A percentile compares a stretch with the other conserved stretches of the same genome.
phyloP scores from a whole-genome alignment of 1,140 invertebrate species.

The Brachionus asplanchnoidis region DNA sequence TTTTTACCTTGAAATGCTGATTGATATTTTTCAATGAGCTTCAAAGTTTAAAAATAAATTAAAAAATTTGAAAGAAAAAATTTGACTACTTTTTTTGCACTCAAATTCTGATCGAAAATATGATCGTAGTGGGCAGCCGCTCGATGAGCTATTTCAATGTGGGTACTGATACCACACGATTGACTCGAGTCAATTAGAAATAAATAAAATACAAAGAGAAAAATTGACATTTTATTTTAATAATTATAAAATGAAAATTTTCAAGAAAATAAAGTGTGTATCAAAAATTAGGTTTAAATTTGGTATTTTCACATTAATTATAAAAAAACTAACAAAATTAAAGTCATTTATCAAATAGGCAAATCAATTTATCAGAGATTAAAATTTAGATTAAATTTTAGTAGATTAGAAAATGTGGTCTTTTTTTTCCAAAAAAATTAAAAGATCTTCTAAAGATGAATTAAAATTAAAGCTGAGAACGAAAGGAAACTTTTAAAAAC shows the following conservation, averaged over 20 bases:
- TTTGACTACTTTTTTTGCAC: slow-evolving; percentile 41
- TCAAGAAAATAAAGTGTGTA: background rate
- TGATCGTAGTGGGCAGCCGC: slow-evolving; percentile 39
- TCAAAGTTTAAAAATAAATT: slow-evolving; percentile 13
- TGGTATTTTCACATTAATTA: too few relatives aligned
- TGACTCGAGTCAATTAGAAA: background rate
- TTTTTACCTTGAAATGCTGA: slow-evolving; percentile 49
- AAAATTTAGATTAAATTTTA: too few relatives aligned
- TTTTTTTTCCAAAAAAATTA: too few relatives aligned
- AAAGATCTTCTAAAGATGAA: too few relatives aligned
- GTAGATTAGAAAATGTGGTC: too few relatives aligned
- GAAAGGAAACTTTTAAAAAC: too few relatives aligned
- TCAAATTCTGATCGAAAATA: slow-evolving; percentile 17
- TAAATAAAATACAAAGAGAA: background rate
- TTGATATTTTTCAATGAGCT: slow-evolving; percentile 50
- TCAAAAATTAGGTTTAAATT: too few relatives aligned
- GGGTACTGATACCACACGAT: slow-evolving; percentile 44
- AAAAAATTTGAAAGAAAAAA: background rate
- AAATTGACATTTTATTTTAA: background rate
- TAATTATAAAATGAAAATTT: background rate
- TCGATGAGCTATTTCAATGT: slow-evolving; percentile 46
- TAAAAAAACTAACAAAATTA: too few relatives aligned
- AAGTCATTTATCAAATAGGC: too few relatives aligned
- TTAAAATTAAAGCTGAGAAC: too few relatives aligned
- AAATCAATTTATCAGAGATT: too few relatives aligned